These are phyloP conservation scores for Caenorhabditis latens DNA, from an alignment of 1,140 invertebrate species.

Conservation along the genomic window DNA sequence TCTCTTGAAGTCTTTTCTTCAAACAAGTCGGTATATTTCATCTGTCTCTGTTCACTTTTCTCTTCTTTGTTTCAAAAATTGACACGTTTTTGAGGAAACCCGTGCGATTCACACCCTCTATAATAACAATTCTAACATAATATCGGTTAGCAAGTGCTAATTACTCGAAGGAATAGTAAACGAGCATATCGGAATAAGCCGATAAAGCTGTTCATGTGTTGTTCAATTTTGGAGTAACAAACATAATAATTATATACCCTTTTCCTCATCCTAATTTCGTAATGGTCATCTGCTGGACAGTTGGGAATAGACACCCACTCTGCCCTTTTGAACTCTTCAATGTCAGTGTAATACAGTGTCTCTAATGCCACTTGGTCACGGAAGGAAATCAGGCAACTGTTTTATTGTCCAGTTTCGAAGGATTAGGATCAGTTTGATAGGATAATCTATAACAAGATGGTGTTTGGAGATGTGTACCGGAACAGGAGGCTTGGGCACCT, in stretches of 20 bases:
- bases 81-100: neutral
- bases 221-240: conserved; percentile 34
- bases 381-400: neutral
- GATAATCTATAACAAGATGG: neutral
- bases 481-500: neutral
- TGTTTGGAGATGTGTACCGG: neutral
- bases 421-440: neutral
- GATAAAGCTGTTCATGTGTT: conserved; percentile 44
- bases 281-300: conserved; percentile 39
- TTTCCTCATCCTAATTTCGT: neutral
- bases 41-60: neutral
- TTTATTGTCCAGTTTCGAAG: neutral
- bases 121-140: neutral
- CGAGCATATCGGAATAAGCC: conserved; percentile 38
- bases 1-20: neutral
- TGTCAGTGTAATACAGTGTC: neutral
- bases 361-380: neutral
- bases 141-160: neutral
- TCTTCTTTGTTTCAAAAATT: conserved; percentile 25
- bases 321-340: conserved; percentile 40
- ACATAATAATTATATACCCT: conserved; percentile 21
- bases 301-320: neutral
- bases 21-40: conserved; percentile 11
- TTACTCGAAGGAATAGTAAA: neutral
- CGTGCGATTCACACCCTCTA: conserved; percentile 31